These are phyloP conservation scores for Himalopsyche anomala DNA, from an alignment of 2,888 invertebrate species.

Conservation along the genomic window DNA sequence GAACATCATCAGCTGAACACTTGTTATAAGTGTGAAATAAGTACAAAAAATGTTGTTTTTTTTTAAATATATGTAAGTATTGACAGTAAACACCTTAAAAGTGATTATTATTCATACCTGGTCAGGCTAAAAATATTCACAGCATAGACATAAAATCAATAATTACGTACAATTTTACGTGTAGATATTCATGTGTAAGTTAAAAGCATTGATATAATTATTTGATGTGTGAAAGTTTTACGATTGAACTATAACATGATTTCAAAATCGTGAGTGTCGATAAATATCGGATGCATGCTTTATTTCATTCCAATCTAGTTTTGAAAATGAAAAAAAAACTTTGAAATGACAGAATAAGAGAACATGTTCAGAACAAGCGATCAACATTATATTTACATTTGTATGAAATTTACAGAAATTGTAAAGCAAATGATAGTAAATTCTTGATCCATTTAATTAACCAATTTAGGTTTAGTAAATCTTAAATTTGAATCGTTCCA, in stretches of 20 bases:
- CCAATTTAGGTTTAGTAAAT: no score
- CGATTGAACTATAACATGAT: background rate
- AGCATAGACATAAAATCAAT: background rate
- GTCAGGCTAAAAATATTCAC: background rate
- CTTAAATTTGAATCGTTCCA: no score
- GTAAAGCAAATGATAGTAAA: no score
- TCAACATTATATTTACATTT: no score
- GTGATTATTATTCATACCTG: no score
- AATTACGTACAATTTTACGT: background rate
- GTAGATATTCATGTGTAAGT: background rate
- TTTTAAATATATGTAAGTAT: no score
- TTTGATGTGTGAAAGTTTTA: constrained; percentile 16
- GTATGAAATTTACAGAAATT: no score
- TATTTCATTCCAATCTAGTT: background rate
- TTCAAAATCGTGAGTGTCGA: background rate
- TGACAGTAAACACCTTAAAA: no score
- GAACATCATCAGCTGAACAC: no score
- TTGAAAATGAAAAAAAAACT: background rate
- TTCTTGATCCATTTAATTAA: no score
- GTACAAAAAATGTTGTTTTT: no score
- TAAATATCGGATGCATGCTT: background rate
- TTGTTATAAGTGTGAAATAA: no score
- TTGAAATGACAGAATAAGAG: background rate
- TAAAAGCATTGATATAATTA: background rate
- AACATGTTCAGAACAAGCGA: background rate